These are phyloP conservation scores for Hemicordylus capensis DNA, from an alignment of 2,113 vertebrate genomes.

Conservation along the genomic window DNA sequence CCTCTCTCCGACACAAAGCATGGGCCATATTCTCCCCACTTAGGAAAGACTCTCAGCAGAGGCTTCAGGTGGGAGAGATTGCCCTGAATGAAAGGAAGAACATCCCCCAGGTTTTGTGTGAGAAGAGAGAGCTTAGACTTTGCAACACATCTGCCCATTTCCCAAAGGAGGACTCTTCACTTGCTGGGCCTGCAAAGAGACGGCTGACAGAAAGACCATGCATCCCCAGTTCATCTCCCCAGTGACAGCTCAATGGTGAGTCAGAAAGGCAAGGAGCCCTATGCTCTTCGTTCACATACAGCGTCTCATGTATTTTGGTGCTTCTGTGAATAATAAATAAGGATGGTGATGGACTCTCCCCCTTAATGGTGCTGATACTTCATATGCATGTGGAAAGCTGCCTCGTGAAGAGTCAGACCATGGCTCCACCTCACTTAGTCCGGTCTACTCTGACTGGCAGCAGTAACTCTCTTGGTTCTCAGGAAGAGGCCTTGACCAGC, in stretches of 20 bases:
- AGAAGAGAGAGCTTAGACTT: neutral
- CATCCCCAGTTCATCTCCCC: neutral
- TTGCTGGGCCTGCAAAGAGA: neutral
- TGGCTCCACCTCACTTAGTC: too few relatives aligned
- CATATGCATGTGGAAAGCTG: neutral
- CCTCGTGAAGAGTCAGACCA: neutral
- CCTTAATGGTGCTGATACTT: neutral
- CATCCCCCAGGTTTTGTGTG: too few relatives aligned
- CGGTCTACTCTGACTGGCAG: too few relatives aligned
- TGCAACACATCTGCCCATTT: neutral
- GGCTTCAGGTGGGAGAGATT: neutral
- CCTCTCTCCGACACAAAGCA: too few relatives aligned
- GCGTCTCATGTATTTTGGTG: neutral
- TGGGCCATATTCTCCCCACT: neutral
- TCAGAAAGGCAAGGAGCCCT: neutral
- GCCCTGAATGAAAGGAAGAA: too few relatives aligned
- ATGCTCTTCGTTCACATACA: too few relatives aligned
- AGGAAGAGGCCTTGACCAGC: too few relatives aligned
- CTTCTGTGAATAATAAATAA: neutral
- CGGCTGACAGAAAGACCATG: too few relatives aligned
- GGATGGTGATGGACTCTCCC: neutral
- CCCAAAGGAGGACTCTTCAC: neutral
- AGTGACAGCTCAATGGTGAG: neutral
- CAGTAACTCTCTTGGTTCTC: too few relatives aligned
- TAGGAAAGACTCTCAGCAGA: neutral